A percentile compares a stretch with the other conserved stretches of the same genome.
Evolutionary conservation across 2,888 invertebrate species (phyloP).

Genomic region (Phania funesta): DNA sequence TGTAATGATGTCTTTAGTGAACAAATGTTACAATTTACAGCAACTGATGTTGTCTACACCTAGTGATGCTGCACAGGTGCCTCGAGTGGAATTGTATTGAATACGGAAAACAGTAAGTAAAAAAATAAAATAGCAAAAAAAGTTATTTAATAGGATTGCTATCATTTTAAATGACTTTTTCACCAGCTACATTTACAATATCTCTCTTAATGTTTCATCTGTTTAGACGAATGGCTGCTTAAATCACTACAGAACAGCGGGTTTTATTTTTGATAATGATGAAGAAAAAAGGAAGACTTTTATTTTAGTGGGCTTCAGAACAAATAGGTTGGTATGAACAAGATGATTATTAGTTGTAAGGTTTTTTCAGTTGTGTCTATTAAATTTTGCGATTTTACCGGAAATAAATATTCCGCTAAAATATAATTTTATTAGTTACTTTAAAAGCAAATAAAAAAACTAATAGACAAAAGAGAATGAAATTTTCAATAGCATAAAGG

Average conservation of each 20-base stretch:
- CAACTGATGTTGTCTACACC: conserved; percentile 58
- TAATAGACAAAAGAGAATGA: too few relatives aligned
- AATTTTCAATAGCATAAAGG: too few relatives aligned
- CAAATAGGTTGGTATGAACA: neutral
- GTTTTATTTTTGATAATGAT: conserved; percentile 13
- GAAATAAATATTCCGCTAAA: too few relatives aligned
- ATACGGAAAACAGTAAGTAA: neutral
- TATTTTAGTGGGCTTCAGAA: too few relatives aligned
- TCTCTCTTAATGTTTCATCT: neutral
- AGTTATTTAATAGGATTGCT: conserved; percentile 29
- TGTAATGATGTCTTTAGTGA: conserved; percentile 47
- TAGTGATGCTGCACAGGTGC: conserved; percentile 33
- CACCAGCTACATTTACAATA: neutral
- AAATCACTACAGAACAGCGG: conserved; percentile 1
- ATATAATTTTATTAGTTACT: too few relatives aligned
- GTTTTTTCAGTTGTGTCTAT: neutral
- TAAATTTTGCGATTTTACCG: too few relatives aligned
- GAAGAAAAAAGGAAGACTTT: neutral
- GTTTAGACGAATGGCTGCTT: conserved; percentile 11
- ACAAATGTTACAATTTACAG: conserved; percentile 54
- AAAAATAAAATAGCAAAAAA: conserved; percentile 6
- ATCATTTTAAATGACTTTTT: neutral
- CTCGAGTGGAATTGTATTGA: conserved; percentile 17
- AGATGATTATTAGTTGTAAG: neutral
- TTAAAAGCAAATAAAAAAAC: too few relatives aligned